Conservation (phyloP, 2,797 vertebrate species). For the Takifugu ocellatus region DNA sequence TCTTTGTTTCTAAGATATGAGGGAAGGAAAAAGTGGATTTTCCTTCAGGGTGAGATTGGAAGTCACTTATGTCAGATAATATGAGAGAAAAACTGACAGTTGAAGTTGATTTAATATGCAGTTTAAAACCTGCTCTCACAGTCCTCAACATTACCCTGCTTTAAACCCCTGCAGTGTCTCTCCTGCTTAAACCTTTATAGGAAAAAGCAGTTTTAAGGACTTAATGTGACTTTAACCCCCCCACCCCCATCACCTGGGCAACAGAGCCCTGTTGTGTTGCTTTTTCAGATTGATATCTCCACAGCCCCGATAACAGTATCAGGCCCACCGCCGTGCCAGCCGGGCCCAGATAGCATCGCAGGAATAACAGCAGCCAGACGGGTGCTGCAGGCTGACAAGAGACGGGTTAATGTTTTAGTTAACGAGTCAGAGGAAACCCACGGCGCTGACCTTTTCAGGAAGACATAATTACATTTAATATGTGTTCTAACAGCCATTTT, state of each 20-base stretch:
- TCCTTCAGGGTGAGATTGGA: background rate
- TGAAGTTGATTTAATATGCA: no score
- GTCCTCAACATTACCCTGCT: background rate
- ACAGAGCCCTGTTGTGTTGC: conserved; percentile 10
- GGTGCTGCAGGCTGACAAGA: background rate
- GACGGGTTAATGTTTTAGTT: background rate
- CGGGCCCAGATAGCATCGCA: conserved; percentile 27
- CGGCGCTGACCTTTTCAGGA: background rate
- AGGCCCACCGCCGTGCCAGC: background rate
- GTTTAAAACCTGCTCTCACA: no score
- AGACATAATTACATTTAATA: background rate
- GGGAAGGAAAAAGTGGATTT: conserved; percentile 3
- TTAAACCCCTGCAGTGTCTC: conserved; percentile 1
- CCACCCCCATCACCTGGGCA: conserved; percentile 10
- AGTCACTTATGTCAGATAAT: conserved; percentile 3
- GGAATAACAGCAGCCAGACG: conserved; percentile 10
- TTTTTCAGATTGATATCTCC: conserved; percentile 32
- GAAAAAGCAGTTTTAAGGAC: background rate
- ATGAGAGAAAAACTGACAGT: background rate
- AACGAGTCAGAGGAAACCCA: background rate
- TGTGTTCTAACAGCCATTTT: background rate
- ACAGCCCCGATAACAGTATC: conserved; percentile 8
- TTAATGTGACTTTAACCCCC: background rate
- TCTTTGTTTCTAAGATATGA: background rate
- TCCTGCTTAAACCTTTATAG: conserved; percentile 4